Evolutionary conservation across 37 sponge, comb jelly and placozoan species (phyloP).

Genomic region (Dysidea cf. avara): DNA sequence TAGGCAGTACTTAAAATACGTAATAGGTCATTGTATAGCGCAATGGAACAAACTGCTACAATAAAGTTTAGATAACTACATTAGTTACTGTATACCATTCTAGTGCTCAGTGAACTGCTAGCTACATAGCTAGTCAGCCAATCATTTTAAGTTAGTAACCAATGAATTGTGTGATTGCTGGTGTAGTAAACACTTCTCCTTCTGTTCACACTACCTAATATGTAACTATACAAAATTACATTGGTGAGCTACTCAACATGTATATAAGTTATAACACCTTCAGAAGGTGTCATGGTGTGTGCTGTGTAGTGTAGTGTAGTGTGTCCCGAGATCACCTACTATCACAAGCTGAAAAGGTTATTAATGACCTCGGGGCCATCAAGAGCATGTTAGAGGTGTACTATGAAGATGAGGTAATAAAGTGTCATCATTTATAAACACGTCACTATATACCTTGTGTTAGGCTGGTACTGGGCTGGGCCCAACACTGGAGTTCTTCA

Average conservation of each 20-base stretch:
- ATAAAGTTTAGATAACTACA: too few species aligned
- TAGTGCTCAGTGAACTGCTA: too few species aligned
- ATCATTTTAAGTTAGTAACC: too few species aligned
- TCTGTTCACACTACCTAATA: too few species aligned
- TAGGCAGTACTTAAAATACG: slow-evolving; percentile 80
- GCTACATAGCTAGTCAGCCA: slow-evolving; percentile 59
- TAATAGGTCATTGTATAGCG: too few species aligned
- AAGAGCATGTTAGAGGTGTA: too few species aligned
- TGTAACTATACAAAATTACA: too few species aligned
- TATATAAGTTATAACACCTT: slow-evolving; percentile 30
- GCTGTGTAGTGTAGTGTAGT: slow-evolving; percentile 50
- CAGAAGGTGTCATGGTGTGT: neutral
- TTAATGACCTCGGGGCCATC: slow-evolving; percentile 70
- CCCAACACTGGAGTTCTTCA: slow-evolving; percentile 97
- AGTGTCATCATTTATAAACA: slow-evolving; percentile 81
- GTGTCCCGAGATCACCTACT: slow-evolving; percentile 70
- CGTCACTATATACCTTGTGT: slow-evolving; percentile 33
- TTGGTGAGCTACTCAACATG: slow-evolving; percentile 82
- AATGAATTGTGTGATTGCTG: too few species aligned
- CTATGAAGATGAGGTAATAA: too few species aligned
- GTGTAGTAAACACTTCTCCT: slow-evolving; percentile 75
- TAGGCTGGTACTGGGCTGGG: slow-evolving; percentile 98
- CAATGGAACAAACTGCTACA: too few species aligned
- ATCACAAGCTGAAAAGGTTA: slow-evolving; percentile 79
- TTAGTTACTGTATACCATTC: too few species aligned